Conservation (phyloP, 2,113 vertebrate species). For the Theristicus caerulescens region DNA sequence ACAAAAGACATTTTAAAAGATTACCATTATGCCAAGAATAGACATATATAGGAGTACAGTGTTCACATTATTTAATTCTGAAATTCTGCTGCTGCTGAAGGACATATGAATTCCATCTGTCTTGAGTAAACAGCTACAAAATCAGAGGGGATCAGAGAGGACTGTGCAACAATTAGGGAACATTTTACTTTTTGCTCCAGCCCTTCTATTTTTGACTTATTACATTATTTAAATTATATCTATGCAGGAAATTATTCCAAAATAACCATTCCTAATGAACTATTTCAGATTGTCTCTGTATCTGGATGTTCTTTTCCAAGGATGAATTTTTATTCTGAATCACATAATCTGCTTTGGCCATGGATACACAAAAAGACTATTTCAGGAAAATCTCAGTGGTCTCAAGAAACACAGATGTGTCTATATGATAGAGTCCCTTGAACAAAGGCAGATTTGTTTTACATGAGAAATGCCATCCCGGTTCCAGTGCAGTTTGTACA, state of each 20-base stretch:
- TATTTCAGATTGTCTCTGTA: neutral
- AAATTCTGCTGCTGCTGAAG: neutral
- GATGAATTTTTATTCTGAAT: neutral
- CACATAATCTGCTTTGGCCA: neutral
- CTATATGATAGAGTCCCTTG: neutral
- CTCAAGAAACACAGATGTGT: neutral
- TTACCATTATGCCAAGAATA: neutral
- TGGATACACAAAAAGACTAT: neutral
- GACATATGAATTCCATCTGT: neutral
- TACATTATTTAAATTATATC: neutral
- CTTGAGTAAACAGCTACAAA: neutral
- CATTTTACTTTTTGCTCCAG: neutral
- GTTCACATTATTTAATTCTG: neutral
- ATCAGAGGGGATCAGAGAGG: neutral
- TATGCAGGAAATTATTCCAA: neutral
- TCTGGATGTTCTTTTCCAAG: neutral
- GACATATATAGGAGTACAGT: neutral
- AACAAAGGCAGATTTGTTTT: neutral
- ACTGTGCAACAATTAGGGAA: neutral
- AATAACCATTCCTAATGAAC: neutral
- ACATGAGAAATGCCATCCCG: neutral
- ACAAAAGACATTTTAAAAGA: neutral
- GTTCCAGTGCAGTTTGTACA: neutral
- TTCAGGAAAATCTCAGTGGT: neutral
- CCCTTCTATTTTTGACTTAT: neutral